Evolutionary conservation across 92 coral and sea anemone species (phyloP).

Genomic region (Zoanthus gigantus): DNA sequence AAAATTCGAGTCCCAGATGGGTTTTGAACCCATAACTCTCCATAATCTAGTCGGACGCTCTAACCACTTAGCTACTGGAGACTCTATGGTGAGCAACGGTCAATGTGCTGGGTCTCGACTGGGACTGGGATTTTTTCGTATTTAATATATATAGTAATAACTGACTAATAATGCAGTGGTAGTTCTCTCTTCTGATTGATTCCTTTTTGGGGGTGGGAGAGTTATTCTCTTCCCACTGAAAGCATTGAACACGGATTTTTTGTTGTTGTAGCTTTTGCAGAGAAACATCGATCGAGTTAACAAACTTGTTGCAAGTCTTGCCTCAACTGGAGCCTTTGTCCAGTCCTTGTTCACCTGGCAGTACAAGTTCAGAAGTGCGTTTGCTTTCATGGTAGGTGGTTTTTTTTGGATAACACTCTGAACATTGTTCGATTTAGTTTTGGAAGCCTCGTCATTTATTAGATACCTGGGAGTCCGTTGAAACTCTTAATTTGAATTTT

Average conservation of each 20-base stretch:
- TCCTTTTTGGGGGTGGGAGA: background rate
- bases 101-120: too few relatives aligned
- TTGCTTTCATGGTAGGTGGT: slow-evolving; percentile 88
- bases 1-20: too few relatives aligned
- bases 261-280: slow-evolving; percentile 79
- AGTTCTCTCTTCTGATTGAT: background rate
- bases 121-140: too few relatives aligned
- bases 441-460: too few relatives aligned
- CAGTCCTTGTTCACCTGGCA: slow-evolving; percentile 97
- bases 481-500: too few relatives aligned
- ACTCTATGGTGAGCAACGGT: too few relatives aligned
- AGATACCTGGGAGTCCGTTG: too few relatives aligned
- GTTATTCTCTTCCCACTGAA: background rate
- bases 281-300: slow-evolving; percentile 97
- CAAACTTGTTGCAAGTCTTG: slow-evolving; percentile 95
- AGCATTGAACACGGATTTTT: background rate
- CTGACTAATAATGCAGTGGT: too few relatives aligned
- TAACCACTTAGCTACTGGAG: too few relatives aligned
- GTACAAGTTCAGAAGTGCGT: slow-evolving; percentile 97
- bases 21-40: too few relatives aligned
- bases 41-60: too few relatives aligned
- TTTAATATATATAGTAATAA: too few relatives aligned
- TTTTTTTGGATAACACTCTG: background rate
- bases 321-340: slow-evolving; percentile 95
- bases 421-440: background rate